Percentiles rank a stretch among this genome's conserved stretches.
phyloP scores from a whole-genome alignment of 2,113 vertebrate genomes.

The Alouatta palliata region DNA sequence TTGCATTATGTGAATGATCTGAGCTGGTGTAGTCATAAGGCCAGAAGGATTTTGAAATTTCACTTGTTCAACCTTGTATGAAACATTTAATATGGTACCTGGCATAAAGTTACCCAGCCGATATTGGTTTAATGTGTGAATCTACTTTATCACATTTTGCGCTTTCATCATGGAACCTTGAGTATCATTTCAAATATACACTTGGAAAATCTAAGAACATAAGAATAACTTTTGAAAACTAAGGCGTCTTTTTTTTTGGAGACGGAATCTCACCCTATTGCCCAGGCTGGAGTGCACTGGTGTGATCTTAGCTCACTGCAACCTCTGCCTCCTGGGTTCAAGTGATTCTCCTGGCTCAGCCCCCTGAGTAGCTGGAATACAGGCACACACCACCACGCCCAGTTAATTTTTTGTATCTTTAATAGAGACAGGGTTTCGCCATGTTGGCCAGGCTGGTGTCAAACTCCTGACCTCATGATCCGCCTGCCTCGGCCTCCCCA shows the following conservation, averaged over 20 bases:
- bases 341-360: too few relatives aligned
- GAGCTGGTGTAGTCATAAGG: background rate
- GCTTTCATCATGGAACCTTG: background rate
- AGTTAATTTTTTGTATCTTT: too few relatives aligned
- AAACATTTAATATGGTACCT: background rate
- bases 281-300: too few relatives aligned
- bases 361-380: too few relatives aligned
- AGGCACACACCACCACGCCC: too few relatives aligned
- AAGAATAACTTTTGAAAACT: background rate
- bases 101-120: background rate
- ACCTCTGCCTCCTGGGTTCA: too few relatives aligned
- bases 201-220: background rate
- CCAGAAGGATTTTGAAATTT: background rate
- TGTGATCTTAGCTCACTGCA: too few relatives aligned
- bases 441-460: too few relatives aligned
- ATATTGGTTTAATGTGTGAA: background rate
- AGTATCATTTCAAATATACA: background rate
- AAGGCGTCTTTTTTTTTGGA: background rate
- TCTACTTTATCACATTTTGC: background rate
- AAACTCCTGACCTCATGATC: too few relatives aligned
- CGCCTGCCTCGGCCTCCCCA: too few relatives aligned
- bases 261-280: too few relatives aligned
- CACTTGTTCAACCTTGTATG: background rate
- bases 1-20: background rate
- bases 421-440: too few relatives aligned